Conservation (phyloP, 2,113 vertebrate species). For the Grammomys surdaster region DNA sequence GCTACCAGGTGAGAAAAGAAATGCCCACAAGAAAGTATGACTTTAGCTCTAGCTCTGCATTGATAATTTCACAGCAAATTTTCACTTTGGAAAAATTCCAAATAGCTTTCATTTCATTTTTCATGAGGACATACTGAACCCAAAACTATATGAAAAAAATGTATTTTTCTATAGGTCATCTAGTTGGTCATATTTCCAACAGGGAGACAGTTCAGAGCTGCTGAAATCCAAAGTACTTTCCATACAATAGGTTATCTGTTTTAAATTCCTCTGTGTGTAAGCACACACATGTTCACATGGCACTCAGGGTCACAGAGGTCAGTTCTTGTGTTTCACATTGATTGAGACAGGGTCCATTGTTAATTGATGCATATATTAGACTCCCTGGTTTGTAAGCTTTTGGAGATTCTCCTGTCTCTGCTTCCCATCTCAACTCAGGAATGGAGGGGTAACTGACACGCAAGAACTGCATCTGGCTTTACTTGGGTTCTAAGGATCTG, state of each 20-base stretch:
- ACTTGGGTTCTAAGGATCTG: neutral
- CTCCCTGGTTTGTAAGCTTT: neutral
- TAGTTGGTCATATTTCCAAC: neutral
- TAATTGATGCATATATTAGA: neutral
- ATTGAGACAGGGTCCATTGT: neutral
- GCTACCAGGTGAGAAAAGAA: neutral
- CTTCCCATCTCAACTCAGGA: neutral
- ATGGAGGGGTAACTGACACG: neutral
- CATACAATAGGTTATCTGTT: neutral
- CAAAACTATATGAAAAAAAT: neutral
- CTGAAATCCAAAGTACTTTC: neutral
- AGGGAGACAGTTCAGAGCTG: neutral
- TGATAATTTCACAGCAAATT: conserved; percentile 35
- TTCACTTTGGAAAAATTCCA: conserved; percentile 45
- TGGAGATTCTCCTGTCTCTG: too few species aligned
- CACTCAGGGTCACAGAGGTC: neutral
- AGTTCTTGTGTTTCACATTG: neutral
- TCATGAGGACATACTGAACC: neutral
- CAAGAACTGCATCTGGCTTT: neutral
- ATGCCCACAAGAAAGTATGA: neutral
- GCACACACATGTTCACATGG: neutral
- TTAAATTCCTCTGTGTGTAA: neutral
- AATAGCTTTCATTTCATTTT: conserved; percentile 28
- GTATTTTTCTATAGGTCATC: neutral
- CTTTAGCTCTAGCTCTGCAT: neutral